phyloP scores from a whole-genome alignment of 2,797 vertebrate species.

The Dromococcyx pavoninus region DNA sequence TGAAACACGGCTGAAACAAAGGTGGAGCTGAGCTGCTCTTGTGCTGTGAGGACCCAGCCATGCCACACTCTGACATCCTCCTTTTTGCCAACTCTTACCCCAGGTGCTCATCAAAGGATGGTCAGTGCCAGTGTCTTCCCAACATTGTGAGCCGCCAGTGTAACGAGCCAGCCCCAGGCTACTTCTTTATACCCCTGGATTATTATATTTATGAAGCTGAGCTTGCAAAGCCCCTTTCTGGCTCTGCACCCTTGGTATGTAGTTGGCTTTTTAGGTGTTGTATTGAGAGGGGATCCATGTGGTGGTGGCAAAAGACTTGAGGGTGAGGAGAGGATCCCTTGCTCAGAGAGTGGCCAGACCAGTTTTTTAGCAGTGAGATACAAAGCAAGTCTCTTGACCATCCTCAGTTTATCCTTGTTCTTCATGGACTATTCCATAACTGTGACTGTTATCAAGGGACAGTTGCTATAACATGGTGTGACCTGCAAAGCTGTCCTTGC shows the following conservation, averaged over 20 bases:
- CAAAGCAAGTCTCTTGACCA: neutral
- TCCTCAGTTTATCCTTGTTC: neutral
- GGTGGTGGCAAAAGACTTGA: fast-evolving
- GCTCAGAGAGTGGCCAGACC: fast-evolving
- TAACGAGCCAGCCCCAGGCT: conserved; percentile 79
- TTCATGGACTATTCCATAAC: neutral
- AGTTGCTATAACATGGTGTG: fast-evolving
- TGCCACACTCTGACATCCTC: neutral
- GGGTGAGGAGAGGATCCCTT: neutral
- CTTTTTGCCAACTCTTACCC: neutral
- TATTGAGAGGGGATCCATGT: neutral
- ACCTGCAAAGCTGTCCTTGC: neutral
- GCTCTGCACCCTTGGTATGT: conserved; percentile 77
- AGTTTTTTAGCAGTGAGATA: neutral
- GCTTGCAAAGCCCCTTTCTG: conserved; percentile 71
- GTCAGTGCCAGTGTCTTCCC: conserved; percentile 84
- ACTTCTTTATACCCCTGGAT: conserved; percentile 85
- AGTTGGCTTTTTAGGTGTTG: neutral
- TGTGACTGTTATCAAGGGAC: neutral
- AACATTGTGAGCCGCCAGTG: conserved; percentile 82
- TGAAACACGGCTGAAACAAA: neutral
- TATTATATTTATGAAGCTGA: conserved; percentile 90
- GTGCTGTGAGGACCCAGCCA: neutral
- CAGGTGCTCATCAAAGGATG: conserved; percentile 79
- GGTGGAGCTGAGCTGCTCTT: neutral